Base-by-base conservation (phyloP, 1,140 invertebrate genomes). In the Bombus turneri region DNA sequence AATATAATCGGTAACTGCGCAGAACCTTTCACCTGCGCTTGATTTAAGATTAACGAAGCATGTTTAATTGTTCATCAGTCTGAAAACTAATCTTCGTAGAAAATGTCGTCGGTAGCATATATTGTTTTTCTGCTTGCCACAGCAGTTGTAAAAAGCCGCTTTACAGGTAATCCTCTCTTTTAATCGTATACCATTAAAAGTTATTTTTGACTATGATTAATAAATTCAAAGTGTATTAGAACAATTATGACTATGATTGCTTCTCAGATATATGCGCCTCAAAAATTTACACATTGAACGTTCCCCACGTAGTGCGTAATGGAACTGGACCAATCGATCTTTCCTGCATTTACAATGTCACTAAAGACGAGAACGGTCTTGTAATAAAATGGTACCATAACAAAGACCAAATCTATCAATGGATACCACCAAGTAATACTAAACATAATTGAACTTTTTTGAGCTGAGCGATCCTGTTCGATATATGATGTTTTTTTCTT, bases 341-440 rank as follows among this genome's bases (percentile, higher is more conserved):
- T 86, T 97, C 97, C 93, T 98, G 97, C 95, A 96, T 97, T 88
- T 98, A 97, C 91, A 95, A 95, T 34, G 92, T 96, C n/a, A 96
- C 96, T 66, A 94, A 96, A 74, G 92, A 94, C 0, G 95, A 96
- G 34, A 93, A 94, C 25, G 97, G 96, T 62, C 93, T 98, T 57
- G 96, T 97, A 47, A 96, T 98, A 80, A 97, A 97, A 93, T 98
- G 97, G 97, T 97, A 96, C 92, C 97, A 97, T 92, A 96, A 97
- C 87, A 95, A 95, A 2, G 93, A 95, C 64, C 97, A 96, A 13
- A 96, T 98, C 34, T 98, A 98, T 92, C 97, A 98, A 92, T 98
- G 97, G 97, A 97, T 98, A 83, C 96, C 96, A 22, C 95, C 95
- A 34, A 95, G 96, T 89, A 96, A 96, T 87, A 39, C 43, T 37